Evolutionary conservation across 2,113 vertebrate genomes (phyloP), one percentile per base, ranked within the genome.

Genomic region (Malaclemys terrapin): DNA sequence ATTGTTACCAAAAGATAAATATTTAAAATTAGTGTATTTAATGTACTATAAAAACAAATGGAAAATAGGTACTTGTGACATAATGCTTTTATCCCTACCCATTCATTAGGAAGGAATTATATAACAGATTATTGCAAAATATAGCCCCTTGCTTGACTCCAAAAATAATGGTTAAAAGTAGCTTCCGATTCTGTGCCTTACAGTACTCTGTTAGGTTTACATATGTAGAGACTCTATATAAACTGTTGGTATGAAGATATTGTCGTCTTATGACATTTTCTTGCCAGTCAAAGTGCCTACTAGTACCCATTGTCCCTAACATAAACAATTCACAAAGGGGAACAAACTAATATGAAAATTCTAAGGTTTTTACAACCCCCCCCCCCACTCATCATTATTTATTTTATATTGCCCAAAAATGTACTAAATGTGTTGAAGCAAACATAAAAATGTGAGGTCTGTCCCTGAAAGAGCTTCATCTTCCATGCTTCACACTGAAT

Each of bases 291-390:
- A 69, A 82, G 19, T 10, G 24, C 42, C 75, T 6, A 5, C 24
- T 56, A 1, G 57, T 50, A 11, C 17, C 42, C 11, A 1, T 31
- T 49, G 42, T 25, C 62, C 59, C 17, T 52, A 75, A 50, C 52
- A 35, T 2, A 29, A 7, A 27, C 5, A 10, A 22, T 75, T 31
- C 38, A 19, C 78, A 25, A 29, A 29, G 69, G 35, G 6, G 50
- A 72, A 91, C 24, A 72, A n/a, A 38, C n/a, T 38, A 69, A 94
- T 80, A 82, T 4, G 11, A n/a, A 27, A 91, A 38, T 29, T 8
- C 49, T 0, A 11, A 24, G 5, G 1, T 0, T 0, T 59, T 76
- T 35, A 45, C 29, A 56, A 82, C 81, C 27, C 11, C 17, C 10
- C 25, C 89, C 17, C 10, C 25, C 89, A 83, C 1, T 3, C 31